phyloP scores from a whole-genome alignment of 2,113 vertebrate genomes.

The Syngnathoides biaculeatus region DNA sequence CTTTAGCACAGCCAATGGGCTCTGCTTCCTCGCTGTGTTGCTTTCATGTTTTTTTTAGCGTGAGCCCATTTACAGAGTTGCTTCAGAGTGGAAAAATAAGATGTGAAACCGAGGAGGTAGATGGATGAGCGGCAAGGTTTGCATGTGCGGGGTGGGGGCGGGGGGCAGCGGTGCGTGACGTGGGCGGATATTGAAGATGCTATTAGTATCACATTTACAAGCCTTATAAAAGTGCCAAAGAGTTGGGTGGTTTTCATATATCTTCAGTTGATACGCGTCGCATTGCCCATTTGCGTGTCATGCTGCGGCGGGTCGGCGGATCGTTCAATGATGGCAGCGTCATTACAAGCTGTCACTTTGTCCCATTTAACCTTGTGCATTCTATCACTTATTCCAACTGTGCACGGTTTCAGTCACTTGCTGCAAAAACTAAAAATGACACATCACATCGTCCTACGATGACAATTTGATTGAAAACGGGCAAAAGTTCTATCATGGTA shows the following conservation, averaged over 20 bases:
- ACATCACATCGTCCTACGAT: not conserved
- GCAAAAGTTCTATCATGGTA: no score
- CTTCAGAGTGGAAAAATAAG: conserved; percentile 15
- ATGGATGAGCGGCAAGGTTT: conserved; percentile 10
- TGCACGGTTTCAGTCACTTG: not conserved
- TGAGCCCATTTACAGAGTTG: conserved; percentile 7
- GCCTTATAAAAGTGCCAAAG: conserved; percentile 59
- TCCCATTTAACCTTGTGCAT: conserved; percentile 39
- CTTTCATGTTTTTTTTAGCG: conserved; percentile 1
- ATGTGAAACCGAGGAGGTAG: conserved; percentile 7
- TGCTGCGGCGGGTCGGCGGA: conserved; percentile 42
- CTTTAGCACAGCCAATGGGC: not conserved
- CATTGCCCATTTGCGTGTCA: conserved; percentile 37
- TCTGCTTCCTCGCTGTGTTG: not conserved
- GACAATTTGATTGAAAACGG: no score
- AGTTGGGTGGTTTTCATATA: conserved; percentile 50
- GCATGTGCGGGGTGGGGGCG: not conserved
- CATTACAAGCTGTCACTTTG: conserved; percentile 34
- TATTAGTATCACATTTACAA: conserved; percentile 62
- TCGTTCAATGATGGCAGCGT: conserved; percentile 30
- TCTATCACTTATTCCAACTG: conserved; percentile 1
- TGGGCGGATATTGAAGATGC: conserved; percentile 55
- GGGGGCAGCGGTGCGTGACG: conserved; percentile 33
- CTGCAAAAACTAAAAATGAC: not conserved
- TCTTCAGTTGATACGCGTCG: conserved; percentile 49